phyloP scores from a whole-genome alignment of 2,888 invertebrate genomes.

The Exocentrus adspersus region DNA sequence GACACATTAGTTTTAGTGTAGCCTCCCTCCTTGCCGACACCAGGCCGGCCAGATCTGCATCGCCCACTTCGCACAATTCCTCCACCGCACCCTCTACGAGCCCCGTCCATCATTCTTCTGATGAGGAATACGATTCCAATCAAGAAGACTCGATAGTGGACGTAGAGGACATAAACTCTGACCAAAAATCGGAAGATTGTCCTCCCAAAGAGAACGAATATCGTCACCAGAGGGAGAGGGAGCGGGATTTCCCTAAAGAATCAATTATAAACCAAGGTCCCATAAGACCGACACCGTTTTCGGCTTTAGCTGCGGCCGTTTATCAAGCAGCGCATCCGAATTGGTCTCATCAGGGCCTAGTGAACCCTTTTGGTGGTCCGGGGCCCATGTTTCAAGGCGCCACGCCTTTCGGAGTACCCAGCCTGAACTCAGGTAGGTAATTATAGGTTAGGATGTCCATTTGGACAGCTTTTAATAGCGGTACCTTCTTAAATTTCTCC shows the following conservation, averaged over 20 bases:
- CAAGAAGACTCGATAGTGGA: conserved; percentile 79
- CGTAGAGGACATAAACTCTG: conserved; percentile 79
- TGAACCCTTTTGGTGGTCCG: conserved; percentile 67
- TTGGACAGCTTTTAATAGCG: conserved; percentile 38
- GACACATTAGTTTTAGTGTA: conserved; percentile 85
- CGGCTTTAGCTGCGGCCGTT: conserved; percentile 77
- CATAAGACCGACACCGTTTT: conserved; percentile 81
- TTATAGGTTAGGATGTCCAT: conserved; percentile 36
- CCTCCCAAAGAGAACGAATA: conserved; percentile 59
- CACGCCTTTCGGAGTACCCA: conserved; percentile 63
- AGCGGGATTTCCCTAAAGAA: conserved; percentile 51
- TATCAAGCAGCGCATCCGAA: conserved; percentile 63
- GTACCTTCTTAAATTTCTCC: conserved; percentile 31
- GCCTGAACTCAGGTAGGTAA: conserved; percentile 65
- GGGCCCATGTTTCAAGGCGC: conserved; percentile 76
- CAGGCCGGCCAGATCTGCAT: conserved; percentile 68
- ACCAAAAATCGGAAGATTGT: conserved; percentile 57
- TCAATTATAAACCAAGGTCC: conserved; percentile 67
- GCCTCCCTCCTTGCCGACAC: conserved; percentile 88
- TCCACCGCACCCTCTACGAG: conserved; percentile 62
- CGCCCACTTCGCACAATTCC: conserved; percentile 66
- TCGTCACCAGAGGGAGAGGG: conserved; percentile 44
- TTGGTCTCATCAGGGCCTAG: conserved; percentile 71
- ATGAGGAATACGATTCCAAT: conserved; percentile 76
- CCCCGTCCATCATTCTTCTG: conserved; percentile 64